Conservation (phyloP, 2,888 invertebrate species). For the Andrena minutula region DNA sequence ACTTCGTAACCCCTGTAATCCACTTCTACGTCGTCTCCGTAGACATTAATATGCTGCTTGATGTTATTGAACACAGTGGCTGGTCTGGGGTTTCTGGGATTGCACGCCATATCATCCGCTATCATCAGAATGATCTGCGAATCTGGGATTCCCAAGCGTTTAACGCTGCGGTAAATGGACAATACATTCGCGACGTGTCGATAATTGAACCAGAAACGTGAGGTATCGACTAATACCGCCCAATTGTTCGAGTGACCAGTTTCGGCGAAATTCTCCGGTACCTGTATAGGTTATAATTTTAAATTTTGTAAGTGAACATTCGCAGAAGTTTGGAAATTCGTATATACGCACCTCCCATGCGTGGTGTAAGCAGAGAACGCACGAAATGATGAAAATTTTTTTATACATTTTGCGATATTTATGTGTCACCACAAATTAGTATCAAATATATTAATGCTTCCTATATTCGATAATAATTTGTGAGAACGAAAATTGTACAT, state of each 20-base stretch:
- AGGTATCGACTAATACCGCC: constrained; percentile 99
- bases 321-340: not conserved
- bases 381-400: constrained; percentile 15
- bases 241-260: constrained; percentile 98
- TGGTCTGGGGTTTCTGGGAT: constrained; percentile 98
- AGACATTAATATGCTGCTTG: constrained; percentile 99
- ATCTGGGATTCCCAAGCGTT: constrained; percentile 99
- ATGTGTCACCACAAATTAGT: constrained; percentile 8
- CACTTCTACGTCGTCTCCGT: constrained; percentile 99
- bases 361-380: constrained; percentile 19
- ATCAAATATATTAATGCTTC: constrained; percentile 19
- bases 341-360: constrained; percentile 54
- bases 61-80: constrained; percentile 99
- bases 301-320: too few relatives aligned
- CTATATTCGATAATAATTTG: not conserved
- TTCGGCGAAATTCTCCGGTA: constrained; percentile 87
- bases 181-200: constrained; percentile 99
- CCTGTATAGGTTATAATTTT: constrained; percentile 73
- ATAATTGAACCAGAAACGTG: constrained; percentile 99
- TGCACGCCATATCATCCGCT: constrained; percentile 99
- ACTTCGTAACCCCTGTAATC: constrained; percentile 98
- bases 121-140: constrained; percentile 99
- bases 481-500: not conserved
- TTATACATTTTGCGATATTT: constrained; percentile 51
- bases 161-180: constrained; percentile 99